Base-by-base conservation (phyloP, 2,797 vertebrate genomes). In the Macrochelys suwanniensis region DNA sequence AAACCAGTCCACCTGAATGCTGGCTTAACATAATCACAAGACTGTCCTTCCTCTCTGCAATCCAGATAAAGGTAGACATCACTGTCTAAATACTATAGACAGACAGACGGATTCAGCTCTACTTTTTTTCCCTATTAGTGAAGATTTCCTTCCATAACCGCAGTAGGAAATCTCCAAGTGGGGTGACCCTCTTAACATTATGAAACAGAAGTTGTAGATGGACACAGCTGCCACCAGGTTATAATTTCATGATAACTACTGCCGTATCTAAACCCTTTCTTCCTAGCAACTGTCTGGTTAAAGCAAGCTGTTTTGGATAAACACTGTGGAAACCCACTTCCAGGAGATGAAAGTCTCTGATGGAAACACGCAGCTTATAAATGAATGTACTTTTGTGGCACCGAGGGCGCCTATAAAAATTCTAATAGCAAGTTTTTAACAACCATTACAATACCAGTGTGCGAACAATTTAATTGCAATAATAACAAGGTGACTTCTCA, bases 381-480 rank as follows among this genome's bases (percentile, higher is more conserved):
- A 83, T 15, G 21, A 56, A 93, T 53, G 21, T 94, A 47, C 25
- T 87, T 95, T 95, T 92, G 78, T 96, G 90, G 49, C 4, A 33
- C 47, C 85, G 42, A 95, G 84, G 31, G 71, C 90, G 74, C 94
- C 92, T 94, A 71, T 81, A 92, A 84, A 89, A 94, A 91, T 5
- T 21, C 78, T 94, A 23, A 3, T 19, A 80, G 90, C 87, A 96
- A 90, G n/a, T 65, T 82, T 93, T 94, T 59, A 80, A 15, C 79
- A 71, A n/a, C 84, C n/a, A 4, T 49, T 74, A 92, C 21, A 84
- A 89, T 91, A 91, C 74, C 33, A 80, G 37, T 47, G 85, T 90
- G 91, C 37, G 91, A 94, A 95, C 91, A 97, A 94, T 82, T 96
- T 95, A 96, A 95, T 93, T 95, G 88, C 93, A 88, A 28, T 91